Evolutionary conservation across 2,797 vertebrate genomes (phyloP).

Genomic region (Champsocephalus esox): DNA sequence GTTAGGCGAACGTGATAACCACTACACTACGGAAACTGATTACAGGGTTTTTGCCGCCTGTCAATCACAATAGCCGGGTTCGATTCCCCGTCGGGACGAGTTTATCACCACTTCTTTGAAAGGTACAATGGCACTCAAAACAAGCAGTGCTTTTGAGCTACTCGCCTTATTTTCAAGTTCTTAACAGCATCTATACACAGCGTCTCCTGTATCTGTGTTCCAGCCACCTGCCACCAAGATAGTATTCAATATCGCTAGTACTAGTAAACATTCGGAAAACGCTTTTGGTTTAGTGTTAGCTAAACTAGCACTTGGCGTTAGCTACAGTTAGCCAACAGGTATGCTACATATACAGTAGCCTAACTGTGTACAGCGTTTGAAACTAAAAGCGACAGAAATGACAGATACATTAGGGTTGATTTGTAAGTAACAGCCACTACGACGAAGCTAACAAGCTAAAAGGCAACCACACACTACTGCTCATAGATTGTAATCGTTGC

Average conservation of each 20-base stretch:
- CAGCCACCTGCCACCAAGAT: slow-evolving; percentile 82
- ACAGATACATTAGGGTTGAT: fast-evolving
- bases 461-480: background rate
- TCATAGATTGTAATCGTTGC: background rate
- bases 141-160: background rate
- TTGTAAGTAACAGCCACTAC: background rate
- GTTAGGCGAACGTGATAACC: too few relatives aligned
- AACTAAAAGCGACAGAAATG: background rate
- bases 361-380: background rate
- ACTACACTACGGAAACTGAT: too few relatives aligned
- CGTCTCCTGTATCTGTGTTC: slow-evolving; percentile 84
- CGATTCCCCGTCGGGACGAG: too few relatives aligned
- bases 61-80: too few relatives aligned
- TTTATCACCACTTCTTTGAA: too few relatives aligned
- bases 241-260: background rate
- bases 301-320: background rate
- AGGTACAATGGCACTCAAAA: too few relatives aligned
- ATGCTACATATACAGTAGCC: background rate
- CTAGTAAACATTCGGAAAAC: background rate
- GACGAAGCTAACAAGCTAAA: background rate
- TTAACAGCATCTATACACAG: slow-evolving; percentile 88
- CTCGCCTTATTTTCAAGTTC: slow-evolving; percentile 89
- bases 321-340: background rate
- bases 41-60: too few relatives aligned
- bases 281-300: background rate